Base-by-base conservation (phyloP, 2,888 invertebrate genomes). In the Caradrina kadenii region DNA sequence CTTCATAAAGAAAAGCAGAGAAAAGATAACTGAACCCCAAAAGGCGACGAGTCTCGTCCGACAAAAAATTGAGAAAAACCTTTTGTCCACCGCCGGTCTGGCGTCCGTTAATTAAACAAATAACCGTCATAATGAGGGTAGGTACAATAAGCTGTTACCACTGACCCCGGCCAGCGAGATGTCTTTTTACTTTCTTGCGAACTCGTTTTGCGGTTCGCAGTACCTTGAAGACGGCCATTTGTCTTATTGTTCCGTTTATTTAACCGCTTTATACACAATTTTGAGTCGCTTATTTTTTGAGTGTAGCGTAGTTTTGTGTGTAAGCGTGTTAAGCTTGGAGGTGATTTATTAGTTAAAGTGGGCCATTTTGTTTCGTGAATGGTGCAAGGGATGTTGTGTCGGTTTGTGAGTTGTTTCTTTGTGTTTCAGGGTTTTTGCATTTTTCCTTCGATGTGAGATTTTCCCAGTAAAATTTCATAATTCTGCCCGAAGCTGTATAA, bases 101-200 rank as follows among this genome's bases (percentile, higher is more conserved):
- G 68, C 65, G 76, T 73, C 70, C 78, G 85, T 86, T 92, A 92
- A 92, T 93, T 92, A 92, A 90, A 91, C 90, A 79, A 90, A 89
- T 89, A 89, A 89, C 90, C 86, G 89, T 80, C 83, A 86, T 89
- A 89, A 91, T 86, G 90, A 89, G 86, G 69, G 83, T 22, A 50
- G 76, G 56, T 69, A 87, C 88, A 89, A 88, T 88, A 86, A 88
- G 86, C 85, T 82, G 82, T 83, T 79, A 63, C 64, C 52, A 22
- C 64, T 80, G 86, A 83, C 80, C 82, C 61, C 71, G 63, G 84
- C 71, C 67, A 53, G 39, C 49, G 39, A 39, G 39, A 73, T 68
- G 74, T 82, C 79, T 73, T 79, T 83, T 79, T 83, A 69, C 77
- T 60, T 60, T 63, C 73, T 73, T 68, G 48, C 59, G 69, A 61